Percentiles rank a stretch among this genome's conserved stretches.
These are phyloP conservation scores for Philereme transversata DNA, from an alignment of 2,888 invertebrate species.

Conservation along the genomic window DNA sequence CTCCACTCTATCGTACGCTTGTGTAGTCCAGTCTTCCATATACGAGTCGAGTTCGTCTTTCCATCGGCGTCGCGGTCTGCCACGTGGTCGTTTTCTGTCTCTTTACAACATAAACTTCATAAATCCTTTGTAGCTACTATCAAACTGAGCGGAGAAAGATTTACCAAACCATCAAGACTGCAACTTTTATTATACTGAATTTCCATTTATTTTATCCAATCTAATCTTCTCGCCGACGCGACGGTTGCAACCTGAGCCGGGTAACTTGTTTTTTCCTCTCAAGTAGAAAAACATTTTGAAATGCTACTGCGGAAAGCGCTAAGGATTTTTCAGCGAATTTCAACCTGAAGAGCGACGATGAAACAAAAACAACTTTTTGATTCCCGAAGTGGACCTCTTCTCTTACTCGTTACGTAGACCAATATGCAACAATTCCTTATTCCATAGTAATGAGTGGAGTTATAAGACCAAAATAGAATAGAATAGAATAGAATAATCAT, in stretches of 20 bases:
- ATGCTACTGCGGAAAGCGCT: neutral
- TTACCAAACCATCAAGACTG: neutral
- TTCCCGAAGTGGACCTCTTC: neutral
- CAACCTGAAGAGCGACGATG: neutral
- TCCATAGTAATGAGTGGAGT: too few relatives aligned
- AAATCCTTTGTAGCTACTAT: slow-evolving; percentile 4
- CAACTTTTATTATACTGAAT: slow-evolving; percentile 9
- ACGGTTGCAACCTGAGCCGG: neutral
- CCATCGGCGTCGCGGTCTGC: too few relatives aligned
- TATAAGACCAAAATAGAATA: too few relatives aligned
- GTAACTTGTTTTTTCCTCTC: slow-evolving; percentile 7
- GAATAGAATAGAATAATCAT: too few relatives aligned
- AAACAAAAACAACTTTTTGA: neutral
- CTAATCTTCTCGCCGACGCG: slow-evolving; percentile 7
- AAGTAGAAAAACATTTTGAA: slow-evolving; percentile 4
- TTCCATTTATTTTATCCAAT: slow-evolving; percentile 6
- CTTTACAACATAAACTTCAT: neutral
- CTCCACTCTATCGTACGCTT: too few relatives aligned
- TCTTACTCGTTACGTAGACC: too few relatives aligned
- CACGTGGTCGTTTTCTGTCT: too few relatives aligned
- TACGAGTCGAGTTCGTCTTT: too few relatives aligned
- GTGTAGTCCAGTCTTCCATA: too few relatives aligned
- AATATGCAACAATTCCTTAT: too few relatives aligned
- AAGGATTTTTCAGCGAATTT: slow-evolving; percentile 1
- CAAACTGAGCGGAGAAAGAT: neutral